Percentiles rank a stretch among this genome's conserved stretches.
These are phyloP conservation scores for Indri indri DNA, from an alignment of 2,113 vertebrate genomes.

Conservation along the genomic window DNA sequence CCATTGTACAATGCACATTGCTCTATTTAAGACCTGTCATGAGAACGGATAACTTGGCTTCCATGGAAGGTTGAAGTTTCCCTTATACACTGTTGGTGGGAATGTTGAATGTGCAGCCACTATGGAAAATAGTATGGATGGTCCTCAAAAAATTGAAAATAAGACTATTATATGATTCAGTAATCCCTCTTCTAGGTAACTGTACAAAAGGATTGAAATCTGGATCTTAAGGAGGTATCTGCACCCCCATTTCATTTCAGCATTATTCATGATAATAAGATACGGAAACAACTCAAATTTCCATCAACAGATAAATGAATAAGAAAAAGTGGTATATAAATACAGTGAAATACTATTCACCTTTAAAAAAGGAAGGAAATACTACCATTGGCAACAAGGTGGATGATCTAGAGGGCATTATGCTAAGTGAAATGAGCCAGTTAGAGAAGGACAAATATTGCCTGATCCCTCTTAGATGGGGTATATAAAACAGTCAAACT, in stretches of 20 bases:
- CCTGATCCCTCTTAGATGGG: neutral
- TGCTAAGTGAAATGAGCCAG: neutral
- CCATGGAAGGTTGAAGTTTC: neutral
- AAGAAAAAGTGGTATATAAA: neutral
- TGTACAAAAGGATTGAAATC: neutral
- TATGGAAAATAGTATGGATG: neutral
- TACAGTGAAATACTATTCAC: neutral
- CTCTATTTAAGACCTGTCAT: neutral
- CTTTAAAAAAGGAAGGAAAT: neutral
- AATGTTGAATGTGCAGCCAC: neutral
- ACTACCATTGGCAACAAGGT: neutral
- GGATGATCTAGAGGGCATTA: no score
- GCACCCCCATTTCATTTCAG: neutral
- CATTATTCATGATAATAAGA: neutral
- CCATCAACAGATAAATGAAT: neutral
- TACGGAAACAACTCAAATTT: neutral
- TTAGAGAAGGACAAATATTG: neutral
- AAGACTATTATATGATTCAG: neutral
- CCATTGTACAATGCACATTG: neutral
- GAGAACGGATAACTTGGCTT: neutral
- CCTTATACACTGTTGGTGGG: neutral
- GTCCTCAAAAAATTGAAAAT: neutral
- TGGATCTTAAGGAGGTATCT: neutral
- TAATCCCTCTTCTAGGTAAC: neutral
- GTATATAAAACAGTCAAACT: neutral